Conservation (phyloP, 2,113 vertebrate genomes). For the Noturus placidus region DNA sequence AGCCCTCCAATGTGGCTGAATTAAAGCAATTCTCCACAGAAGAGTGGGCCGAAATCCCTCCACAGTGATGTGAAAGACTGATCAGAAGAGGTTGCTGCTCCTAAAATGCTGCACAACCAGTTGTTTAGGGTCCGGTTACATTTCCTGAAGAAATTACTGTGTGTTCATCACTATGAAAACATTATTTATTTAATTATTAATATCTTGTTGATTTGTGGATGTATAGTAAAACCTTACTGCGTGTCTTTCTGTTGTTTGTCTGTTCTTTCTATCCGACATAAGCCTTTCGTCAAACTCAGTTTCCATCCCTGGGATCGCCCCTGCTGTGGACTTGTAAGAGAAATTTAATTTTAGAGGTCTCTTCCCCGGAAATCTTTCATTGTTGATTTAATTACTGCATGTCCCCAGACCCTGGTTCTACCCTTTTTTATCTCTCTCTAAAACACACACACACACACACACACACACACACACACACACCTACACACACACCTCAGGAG, state of each 20-base stretch:
- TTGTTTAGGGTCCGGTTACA: not conserved
- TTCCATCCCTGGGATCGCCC: constrained; percentile 36
- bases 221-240: not conserved
- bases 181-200: not conserved
- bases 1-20: not conserved
- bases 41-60: not conserved
- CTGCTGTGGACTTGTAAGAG: constrained; percentile 40
- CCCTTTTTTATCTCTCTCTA: constrained; percentile 18
- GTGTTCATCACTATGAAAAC: not conserved
- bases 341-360: constrained; percentile 54
- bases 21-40: constrained; percentile 4
- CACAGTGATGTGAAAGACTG: not conserved
- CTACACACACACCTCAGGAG: not conserved
- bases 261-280: constrained; percentile 1
- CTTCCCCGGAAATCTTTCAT: constrained; percentile 53
- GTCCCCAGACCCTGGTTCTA: constrained; percentile 27
- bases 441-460: constrained; percentile 9
- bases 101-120: not conserved
- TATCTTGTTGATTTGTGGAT: not conserved
- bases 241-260: not conserved
- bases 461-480: constrained; percentile 1
- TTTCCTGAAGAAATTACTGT: not conserved
- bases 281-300: constrained; percentile 40
- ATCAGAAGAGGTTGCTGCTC: not conserved
- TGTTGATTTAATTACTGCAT: constrained; percentile 58